Evolutionary conservation across 1,140 invertebrate genomes (phyloP), one percentile per base, ranked within the genome.

Genomic region (Drosophila nigrodunni): DNA sequence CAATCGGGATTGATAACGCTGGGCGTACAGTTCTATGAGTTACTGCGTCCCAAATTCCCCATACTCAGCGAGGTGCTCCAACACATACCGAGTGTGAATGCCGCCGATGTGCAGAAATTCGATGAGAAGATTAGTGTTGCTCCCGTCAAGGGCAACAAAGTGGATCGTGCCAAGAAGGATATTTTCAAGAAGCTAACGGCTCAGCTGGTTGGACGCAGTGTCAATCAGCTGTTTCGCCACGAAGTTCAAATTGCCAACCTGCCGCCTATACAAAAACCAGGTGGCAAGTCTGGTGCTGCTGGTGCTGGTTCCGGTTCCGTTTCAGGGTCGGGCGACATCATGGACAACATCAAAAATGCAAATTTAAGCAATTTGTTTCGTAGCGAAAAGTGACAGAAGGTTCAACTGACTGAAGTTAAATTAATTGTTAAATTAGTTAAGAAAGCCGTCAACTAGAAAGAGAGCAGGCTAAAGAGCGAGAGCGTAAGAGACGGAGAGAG

Each of bases 141-240:
- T 35, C 94, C 94, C 9, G 94, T 94, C 60, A 96, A 95, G 80
- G 96, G 96, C 18, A 95, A 95, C 79, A 97, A 97, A 91, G 94
- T 96, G 10, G 97, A 98, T 81, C 97, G 97, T 87, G 96, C 95
- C 69, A 98, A 97, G 91, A 97, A 97, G 81, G 97, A 98, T 90
- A 93, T 97, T 10, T 98, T 98, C 92, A 98, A 97, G 92, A 97
- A 97, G 93, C 95, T 98, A 46, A 97, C 97, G 2, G 95, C 94
- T 67, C 95, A 95, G 95, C 93, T 97, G 69, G 96, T 97, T 67
- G 96, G 96, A 2, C 94, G 95, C 85, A 97, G 95, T 92, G 94
- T 97, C 7, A 96, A 97, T 35, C 96, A 98, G 92, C 93, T 97
- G 49, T 98, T 98, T 91, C 96, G 96, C 54, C 96, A 97, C 81